Conservation (phyloP, 2,888 invertebrate species). For the Archaeoteleia sp. region DNA sequence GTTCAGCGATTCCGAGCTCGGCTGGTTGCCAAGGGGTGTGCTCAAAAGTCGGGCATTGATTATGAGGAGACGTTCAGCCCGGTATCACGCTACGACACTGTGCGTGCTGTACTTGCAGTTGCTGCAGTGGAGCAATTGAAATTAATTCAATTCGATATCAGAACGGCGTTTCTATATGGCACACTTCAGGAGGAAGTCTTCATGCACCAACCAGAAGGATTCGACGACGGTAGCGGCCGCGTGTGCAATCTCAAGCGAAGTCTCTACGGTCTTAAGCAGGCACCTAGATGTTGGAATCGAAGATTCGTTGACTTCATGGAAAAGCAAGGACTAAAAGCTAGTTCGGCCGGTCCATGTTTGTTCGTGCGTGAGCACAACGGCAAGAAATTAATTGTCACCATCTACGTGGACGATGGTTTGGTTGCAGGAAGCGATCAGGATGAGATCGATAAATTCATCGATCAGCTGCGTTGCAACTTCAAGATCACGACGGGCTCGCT, state of each 20-base stretch:
- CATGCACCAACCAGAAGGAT: slow-evolving; percentile 60
- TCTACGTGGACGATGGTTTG: no score
- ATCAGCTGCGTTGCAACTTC: no score
- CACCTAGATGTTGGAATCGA: slow-evolving; percentile 18
- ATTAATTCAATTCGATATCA: slow-evolving; percentile 48
- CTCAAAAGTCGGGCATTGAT: slow-evolving; percentile 29
- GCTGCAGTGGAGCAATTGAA: slow-evolving; percentile 39
- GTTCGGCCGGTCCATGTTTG: no score
- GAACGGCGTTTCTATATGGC: slow-evolving; percentile 49
- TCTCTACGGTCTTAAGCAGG: slow-evolving; percentile 60
- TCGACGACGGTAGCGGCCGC: slow-evolving; percentile 45
- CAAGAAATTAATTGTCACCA: no score
- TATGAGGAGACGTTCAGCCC: slow-evolving; percentile 52
- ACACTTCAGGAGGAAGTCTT: slow-evolving; percentile 51
- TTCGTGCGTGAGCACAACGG: no score
- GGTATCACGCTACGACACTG: slow-evolving; percentile 38
- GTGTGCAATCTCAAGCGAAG: slow-evolving; percentile 57
- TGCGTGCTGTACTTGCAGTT: slow-evolving; percentile 38
- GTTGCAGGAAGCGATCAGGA: no score
- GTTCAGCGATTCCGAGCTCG: no score
- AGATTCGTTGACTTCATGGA: no score
- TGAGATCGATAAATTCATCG: no score
- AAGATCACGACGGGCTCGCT: no score
- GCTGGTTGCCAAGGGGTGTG: no score
- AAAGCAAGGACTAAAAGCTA: no score